phyloP scores from a whole-genome alignment of 2,113 vertebrate genomes.

The Aleadryas rufinucha region DNA sequence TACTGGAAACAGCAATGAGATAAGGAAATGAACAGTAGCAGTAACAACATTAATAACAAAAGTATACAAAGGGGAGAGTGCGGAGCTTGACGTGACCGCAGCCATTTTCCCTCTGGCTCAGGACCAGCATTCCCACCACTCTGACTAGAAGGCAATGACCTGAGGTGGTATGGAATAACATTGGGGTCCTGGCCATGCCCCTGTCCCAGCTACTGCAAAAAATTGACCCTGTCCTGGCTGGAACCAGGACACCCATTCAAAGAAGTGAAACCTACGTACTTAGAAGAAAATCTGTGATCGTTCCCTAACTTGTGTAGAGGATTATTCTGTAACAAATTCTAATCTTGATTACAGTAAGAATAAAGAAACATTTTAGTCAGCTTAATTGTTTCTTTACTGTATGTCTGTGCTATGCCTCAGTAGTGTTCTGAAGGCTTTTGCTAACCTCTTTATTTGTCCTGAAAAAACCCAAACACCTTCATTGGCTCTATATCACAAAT shows the following conservation, averaged over 20 bases:
- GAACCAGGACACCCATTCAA: not conserved
- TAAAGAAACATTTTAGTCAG: not conserved
- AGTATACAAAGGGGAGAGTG: not conserved
- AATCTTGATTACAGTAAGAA: not conserved
- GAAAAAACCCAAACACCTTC: not conserved
- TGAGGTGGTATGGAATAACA: not conserved
- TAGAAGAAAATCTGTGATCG: not conserved
- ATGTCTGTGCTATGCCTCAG: not conserved
- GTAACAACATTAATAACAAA: not conserved
- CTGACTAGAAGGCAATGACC: not conserved
- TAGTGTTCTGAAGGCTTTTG: not conserved
- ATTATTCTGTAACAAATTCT: not conserved
- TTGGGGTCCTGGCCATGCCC: not conserved
- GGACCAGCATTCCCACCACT: not conserved
- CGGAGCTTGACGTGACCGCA: accelerated
- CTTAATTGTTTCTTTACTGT: not conserved
- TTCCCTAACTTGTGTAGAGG: not conserved
- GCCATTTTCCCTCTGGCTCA: not conserved
- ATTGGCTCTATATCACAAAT: not conserved
- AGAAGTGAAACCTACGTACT: not conserved
- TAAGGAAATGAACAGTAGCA: not conserved
- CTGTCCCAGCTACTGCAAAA: accelerated
- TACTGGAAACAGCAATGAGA: not conserved
- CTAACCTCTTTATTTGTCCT: not conserved
- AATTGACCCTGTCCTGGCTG: not conserved